These are phyloP conservation scores for Coreoperca whiteheadi DNA, from an alignment of 2,113 vertebrate species.

Conservation along the genomic window DNA sequence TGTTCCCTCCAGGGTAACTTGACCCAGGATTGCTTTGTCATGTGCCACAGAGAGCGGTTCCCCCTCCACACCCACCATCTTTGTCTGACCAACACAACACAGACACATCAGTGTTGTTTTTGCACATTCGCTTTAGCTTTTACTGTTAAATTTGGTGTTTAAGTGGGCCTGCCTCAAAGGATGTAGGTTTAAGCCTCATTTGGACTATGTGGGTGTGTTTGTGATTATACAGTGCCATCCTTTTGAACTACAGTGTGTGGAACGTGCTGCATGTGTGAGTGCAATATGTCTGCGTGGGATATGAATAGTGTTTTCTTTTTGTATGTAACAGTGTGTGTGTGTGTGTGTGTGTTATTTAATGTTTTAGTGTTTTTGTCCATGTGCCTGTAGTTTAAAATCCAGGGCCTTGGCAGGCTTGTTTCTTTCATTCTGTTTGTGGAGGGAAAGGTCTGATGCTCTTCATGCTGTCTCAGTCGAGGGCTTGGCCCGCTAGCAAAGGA, in stretches of 20 bases:
- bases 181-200: conserved; percentile 43
- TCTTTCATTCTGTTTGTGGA: conserved; percentile 64
- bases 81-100: conserved; percentile 62
- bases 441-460: conserved; percentile 57
- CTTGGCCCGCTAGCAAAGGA: conserved; percentile 78
- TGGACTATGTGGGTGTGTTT: conserved; percentile 38
- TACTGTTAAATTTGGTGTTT: conserved; percentile 41
- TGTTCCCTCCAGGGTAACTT: conserved; percentile 77
- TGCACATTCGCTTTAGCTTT: conserved; percentile 36
- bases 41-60: conserved; percentile 63
- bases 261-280: conserved; percentile 38
- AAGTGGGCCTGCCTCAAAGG: conserved; percentile 41
- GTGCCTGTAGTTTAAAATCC: conserved; percentile 12
- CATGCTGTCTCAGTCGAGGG: conserved; percentile 55
- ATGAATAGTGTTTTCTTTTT: conserved; percentile 19
- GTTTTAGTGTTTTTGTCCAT: conserved; percentile 14
- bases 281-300: conserved; percentile 35
- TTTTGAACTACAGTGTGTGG: conserved; percentile 51
- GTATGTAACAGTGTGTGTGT: background rate
- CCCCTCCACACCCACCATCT: conserved; percentile 68
- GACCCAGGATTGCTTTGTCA: conserved; percentile 78
- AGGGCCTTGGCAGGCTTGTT: conserved; percentile 31
- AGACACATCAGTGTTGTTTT: conserved; percentile 53
- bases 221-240: conserved; percentile 55
- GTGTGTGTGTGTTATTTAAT: background rate